Conservation (phyloP, 2,797 vertebrate genomes). For the Anolis apletophallus region DNA sequence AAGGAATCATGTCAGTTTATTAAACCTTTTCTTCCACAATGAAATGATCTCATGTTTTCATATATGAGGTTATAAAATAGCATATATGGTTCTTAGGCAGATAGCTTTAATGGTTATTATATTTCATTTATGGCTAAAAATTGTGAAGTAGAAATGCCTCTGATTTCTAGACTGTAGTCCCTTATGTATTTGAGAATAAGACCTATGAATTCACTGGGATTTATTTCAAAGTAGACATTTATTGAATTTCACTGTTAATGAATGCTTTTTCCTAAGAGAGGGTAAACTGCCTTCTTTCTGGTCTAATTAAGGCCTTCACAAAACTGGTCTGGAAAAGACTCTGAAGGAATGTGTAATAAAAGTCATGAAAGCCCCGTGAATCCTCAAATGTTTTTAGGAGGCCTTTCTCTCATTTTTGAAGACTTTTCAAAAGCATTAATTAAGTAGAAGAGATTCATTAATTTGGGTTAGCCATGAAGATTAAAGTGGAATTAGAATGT, state of each 20-base stretch:
- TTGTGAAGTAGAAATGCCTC: no score
- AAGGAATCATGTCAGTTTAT: neutral
- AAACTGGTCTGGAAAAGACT: neutral
- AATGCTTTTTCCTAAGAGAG: neutral
- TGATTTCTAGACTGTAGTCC: neutral
- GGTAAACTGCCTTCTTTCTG: neutral
- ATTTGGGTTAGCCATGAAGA: neutral
- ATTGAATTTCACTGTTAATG: neutral
- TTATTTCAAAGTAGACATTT: neutral
- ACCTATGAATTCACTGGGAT: neutral
- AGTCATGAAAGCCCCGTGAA: neutral
- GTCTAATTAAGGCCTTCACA: neutral
- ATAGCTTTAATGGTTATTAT: neutral
- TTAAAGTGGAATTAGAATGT: neutral
- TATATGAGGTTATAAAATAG: neutral
- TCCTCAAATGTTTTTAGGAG: neutral
- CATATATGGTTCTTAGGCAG: neutral
- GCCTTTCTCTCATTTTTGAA: neutral
- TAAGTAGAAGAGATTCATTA: neutral
- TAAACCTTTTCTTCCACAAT: neutral
- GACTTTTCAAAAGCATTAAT: slow-evolving; percentile 4
- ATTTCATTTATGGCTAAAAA: neutral
- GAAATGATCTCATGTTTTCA: neutral
- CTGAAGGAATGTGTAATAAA: neutral
- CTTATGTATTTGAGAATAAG: neutral